Base-by-base conservation (phyloP, 2,888 invertebrate genomes). In the Epirrhoe tristata region DNA sequence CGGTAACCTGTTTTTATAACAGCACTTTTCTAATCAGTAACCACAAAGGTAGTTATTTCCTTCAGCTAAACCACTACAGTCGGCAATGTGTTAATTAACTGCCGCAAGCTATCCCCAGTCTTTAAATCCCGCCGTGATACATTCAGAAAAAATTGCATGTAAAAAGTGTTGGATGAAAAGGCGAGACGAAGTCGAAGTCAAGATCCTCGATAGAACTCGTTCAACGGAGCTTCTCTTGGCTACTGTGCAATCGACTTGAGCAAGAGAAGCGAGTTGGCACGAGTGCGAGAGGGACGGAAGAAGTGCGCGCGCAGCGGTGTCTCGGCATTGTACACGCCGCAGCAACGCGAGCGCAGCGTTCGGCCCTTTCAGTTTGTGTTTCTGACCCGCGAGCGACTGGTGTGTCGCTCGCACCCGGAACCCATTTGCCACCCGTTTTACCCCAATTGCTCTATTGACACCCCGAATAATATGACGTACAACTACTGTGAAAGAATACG, bases 191-290 rank as follows among this genome's bases (percentile, higher is more conserved):
- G 86, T 87, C 82, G 84, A 80, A 89, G 86, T 88, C 88, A 86
- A 87, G 84, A 89, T 82, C 83, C 86, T 83, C 86, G 81, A 87
- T 84, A 87, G 86, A 92, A 92, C 92, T 88, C 86, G 92, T 90
- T 89, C 89, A 87, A 81, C 86, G 81, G 80, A 84, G 85, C 84
- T 85, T 86, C 86, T 85, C 83, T 79, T 78, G 79, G 84, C 85
- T 87, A 91, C 93, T 89, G 93, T 92, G 90, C 91, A 92, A 88
- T 76, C 71, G 73, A 70, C 74, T 43, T 74, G 65, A 66, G 63
- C 61, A 60, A 81, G 79, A 81, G 54, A 58, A 43, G 81, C 66
- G 65, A 72, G 63, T 67, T 61, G 39, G 67, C 66, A 51, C 59
- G 67, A 58, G 69, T 61, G 69, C 64, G 73, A 74, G 71, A 31